These are phyloP conservation scores for Anagyrus pseudococci DNA, from an alignment of 2,888 invertebrate species.

Conservation along the genomic window DNA sequence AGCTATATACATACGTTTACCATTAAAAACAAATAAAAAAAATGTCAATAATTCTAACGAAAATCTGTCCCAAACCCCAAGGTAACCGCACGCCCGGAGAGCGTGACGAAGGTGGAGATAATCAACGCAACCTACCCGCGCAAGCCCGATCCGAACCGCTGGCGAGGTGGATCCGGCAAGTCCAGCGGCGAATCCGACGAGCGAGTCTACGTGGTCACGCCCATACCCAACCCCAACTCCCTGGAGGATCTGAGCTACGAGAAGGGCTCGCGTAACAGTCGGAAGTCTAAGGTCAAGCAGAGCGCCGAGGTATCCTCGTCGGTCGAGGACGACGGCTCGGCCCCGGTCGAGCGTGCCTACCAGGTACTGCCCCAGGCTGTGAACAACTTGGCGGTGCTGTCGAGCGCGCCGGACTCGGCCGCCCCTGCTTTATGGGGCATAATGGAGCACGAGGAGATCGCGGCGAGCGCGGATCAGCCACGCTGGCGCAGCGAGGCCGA, in stretches of 20 bases:
- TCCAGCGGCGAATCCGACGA: too few relatives aligned
- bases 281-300: slow-evolving; percentile 43
- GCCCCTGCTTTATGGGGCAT: slow-evolving; percentile 58
- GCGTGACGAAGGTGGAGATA: slow-evolving; percentile 21
- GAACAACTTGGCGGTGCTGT: slow-evolving; percentile 56
- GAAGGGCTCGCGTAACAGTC: slow-evolving; percentile 14
- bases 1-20: too few relatives aligned
- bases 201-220: slow-evolving; percentile 71
- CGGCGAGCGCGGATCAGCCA: slow-evolving; percentile 32
- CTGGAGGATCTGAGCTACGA: slow-evolving; percentile 47
- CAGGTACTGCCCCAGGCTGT: slow-evolving; percentile 59
- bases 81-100: slow-evolving; percentile 3
- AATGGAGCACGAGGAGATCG: slow-evolving; percentile 58
- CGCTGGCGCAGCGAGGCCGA: slow-evolving; percentile 37
- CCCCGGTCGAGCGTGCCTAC: slow-evolving; percentile 55
- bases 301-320: slow-evolving; percentile 42
- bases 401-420: slow-evolving; percentile 52
- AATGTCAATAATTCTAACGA: background rate
- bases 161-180: too few relatives aligned
- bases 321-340: slow-evolving; percentile 40
- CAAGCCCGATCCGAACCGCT: background rate
- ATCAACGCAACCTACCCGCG: slow-evolving; percentile 30
- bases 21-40: background rate
- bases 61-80: too few relatives aligned
- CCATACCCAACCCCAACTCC: slow-evolving; percentile 62